Percentiles rank a stretch among this genome's conserved stretches.
Conservation (phyloP, 2,797 vertebrate species). For the Takifugu ocellatus region DNA sequence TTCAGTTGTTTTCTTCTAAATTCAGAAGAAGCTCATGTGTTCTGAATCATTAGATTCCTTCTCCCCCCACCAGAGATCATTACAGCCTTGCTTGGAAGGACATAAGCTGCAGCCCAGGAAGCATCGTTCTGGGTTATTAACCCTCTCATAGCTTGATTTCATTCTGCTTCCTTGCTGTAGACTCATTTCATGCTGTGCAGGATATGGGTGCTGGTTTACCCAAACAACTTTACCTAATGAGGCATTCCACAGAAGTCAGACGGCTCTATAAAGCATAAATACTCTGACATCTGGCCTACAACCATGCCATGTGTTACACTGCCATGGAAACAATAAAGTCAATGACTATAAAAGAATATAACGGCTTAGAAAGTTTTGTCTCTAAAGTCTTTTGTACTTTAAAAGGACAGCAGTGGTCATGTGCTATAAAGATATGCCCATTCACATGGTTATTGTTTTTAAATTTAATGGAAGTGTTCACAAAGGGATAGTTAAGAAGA, state of each 20-base stretch:
- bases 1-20: constrained; percentile 29
- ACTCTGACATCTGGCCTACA: constrained; percentile 39
- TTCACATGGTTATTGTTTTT: too few species aligned
- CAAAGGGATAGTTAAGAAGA: too few species aligned
- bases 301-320: constrained; percentile 6
- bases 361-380: too few species aligned
- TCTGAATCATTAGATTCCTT: constrained; percentile 43
- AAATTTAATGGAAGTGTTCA: too few species aligned
- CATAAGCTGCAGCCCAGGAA: constrained; percentile 37
- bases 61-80: constrained; percentile 34
- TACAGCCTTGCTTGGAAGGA: constrained; percentile 43
- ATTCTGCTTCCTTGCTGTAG: constrained; percentile 37
- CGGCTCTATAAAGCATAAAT: constrained; percentile 28
- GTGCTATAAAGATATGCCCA: too few species aligned
- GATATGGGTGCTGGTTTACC: constrained; percentile 55
- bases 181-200: constrained; percentile 61
- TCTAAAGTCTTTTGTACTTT: too few species aligned
- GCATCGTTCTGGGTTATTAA: constrained; percentile 60
- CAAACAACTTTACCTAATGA: constrained; percentile 68
- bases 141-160: constrained; percentile 59
- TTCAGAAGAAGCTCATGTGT: constrained; percentile 34
- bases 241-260: constrained; percentile 41
- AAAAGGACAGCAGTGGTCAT: too few species aligned
- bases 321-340: constrained; percentile 5
- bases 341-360: too few species aligned